Evolutionary conservation across 1,140 invertebrate species (phyloP), one percentile per base, ranked within the genome.

Genomic region (Drosophila murphyi): DNA sequence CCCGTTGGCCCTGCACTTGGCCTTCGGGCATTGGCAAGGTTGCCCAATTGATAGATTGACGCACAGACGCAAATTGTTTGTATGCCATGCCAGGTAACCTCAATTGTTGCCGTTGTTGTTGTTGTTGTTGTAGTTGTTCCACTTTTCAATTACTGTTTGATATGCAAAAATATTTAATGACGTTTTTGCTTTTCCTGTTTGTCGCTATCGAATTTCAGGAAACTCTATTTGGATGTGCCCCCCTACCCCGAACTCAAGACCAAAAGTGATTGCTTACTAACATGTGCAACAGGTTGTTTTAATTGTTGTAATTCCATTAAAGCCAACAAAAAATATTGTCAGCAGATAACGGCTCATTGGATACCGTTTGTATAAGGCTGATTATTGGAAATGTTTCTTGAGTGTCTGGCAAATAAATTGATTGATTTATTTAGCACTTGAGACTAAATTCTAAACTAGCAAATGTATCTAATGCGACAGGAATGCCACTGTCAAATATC

Each of bases 151-250:
- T 41, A 4, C 12, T 10, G 20, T 51, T 55, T 47, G 51, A n/a
- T 71, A 88, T 74, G 79, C 72, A 88, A 88, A 88, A 88, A 87
- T 88, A 82, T 74, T 78, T 61, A 70, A 76, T 50, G 68, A 20
- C 34, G 59, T 8, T 55, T 54, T 67, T 54, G 32, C 3, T 55
- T 67, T 67, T 34, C 54, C 63, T 50, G 51, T 20, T 10, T 65
- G 48, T 29, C 31, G 31, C 41, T 51, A 20, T 7, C 72, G 57
- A 51, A 55, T 51, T 71, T 67, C 61, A 86, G 79, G 79, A 87
- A 87, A 54, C 68, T 20, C 28, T 10, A 31, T 56, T 50, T 43
- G 35, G 51, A 20, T 20, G 45, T 29, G 56, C 7, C 28, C 7
- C 28, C 5, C 48, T 5, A 3, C 12, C 2, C 5, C 10, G 3